Conservation (phyloP, 2,888 invertebrate species). For the Lingula anatina region DNA sequence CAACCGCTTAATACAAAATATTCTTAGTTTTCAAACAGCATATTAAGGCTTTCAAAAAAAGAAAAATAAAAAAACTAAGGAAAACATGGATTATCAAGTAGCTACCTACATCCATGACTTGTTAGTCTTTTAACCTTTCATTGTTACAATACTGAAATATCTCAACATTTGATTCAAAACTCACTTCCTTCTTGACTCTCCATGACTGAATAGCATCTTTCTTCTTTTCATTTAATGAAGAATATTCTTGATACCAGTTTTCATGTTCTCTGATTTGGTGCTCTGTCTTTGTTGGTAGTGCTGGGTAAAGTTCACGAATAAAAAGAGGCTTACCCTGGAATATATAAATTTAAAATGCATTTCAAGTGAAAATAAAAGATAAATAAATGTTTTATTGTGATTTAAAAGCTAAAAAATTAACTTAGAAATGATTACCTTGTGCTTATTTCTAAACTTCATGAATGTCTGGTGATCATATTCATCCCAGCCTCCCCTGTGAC, state of each 20-base stretch:
- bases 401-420: background rate
- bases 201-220: slow-evolving; percentile 48
- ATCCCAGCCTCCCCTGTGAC: slow-evolving; percentile 50
- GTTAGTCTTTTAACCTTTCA: background rate
- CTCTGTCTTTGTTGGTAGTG: slow-evolving; percentile 42
- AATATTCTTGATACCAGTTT: slow-evolving; percentile 47
- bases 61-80: no score
- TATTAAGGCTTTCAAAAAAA: no score
- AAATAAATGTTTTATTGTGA: background rate
- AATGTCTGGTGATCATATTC: slow-evolving; percentile 51
- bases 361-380: background rate
- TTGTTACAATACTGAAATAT: background rate
- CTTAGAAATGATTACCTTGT: slow-evolving; percentile 46
- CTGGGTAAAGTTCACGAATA: slow-evolving; percentile 32
- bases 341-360: background rate
- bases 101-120: background rate
- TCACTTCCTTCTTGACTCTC: slow-evolving; percentile 45
- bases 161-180: background rate
- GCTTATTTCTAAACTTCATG: slow-evolving; percentile 41
- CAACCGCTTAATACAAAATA: no score
- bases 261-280: slow-evolving; percentile 44
- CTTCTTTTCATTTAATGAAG: slow-evolving; percentile 41
- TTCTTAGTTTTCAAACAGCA: no score
- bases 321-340: slow-evolving; percentile 30
- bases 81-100: no score